phyloP scores from a whole-genome alignment of 2,888 invertebrate genomes.

The Podabrus alpinus region DNA sequence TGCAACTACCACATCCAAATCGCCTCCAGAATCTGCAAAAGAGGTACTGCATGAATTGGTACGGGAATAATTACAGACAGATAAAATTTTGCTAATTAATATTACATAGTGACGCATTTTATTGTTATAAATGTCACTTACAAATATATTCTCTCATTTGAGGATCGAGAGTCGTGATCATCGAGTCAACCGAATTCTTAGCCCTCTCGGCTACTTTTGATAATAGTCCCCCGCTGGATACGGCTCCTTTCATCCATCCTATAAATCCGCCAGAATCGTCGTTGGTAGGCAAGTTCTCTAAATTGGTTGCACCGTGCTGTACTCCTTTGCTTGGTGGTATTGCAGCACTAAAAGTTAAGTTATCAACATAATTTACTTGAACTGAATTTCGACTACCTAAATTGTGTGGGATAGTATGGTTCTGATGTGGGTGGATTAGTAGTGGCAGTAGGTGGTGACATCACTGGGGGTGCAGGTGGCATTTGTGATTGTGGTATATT shows the following conservation, averaged over 20 bases:
- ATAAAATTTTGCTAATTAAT: background rate
- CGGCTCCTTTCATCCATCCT: constrained; percentile 73
- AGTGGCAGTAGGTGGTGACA: constrained; percentile 7
- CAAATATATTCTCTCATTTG: constrained; percentile 88
- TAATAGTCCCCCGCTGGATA: constrained; percentile 66
- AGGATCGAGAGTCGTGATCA: constrained; percentile 87
- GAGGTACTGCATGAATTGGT: background rate
- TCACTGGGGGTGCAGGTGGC: background rate
- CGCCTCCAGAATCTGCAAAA: constrained; percentile 75
- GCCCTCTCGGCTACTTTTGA: constrained; percentile 75
- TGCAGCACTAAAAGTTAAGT: constrained; percentile 48
- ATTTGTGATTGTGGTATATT: constrained; percentile 6
- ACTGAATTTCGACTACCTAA: constrained; percentile 44
- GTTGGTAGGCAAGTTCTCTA: constrained; percentile 41
- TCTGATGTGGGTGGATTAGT: constrained; percentile 32
- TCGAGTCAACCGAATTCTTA: constrained; percentile 79
- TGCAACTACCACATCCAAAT: constrained; percentile 74
- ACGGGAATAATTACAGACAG: background rate
- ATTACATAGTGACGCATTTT: background rate
- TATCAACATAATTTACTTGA: background rate
- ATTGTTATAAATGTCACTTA: constrained; percentile 57
- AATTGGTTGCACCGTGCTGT: constrained; percentile 35
- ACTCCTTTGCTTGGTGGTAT: constrained; percentile 53
- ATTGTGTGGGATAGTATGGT: constrained; percentile 51
- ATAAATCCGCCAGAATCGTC: constrained; percentile 63